Evolutionary conservation across 2,888 invertebrate species (phyloP).

Genomic region (Acleris sparsana): DNA sequence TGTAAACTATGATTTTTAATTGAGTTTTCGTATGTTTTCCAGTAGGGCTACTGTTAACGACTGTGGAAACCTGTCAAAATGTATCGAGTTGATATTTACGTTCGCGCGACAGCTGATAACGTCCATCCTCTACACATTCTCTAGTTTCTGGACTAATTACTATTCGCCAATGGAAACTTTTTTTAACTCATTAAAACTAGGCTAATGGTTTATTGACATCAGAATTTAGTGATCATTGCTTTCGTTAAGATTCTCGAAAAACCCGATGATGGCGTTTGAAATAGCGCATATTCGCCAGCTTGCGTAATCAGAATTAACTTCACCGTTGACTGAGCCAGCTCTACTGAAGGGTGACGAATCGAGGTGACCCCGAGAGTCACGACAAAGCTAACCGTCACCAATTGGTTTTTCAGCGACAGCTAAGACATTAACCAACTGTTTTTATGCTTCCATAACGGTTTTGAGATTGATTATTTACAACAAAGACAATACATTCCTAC

Average conservation of each 20-base stretch:
- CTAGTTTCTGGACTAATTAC: too few relatives aligned
- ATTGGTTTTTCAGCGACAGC: slow-evolving; percentile 19
- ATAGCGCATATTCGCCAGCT: neutral
- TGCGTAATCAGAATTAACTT: neutral
- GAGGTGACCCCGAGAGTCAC: slow-evolving; percentile 10
- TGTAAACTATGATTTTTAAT: too few relatives aligned
- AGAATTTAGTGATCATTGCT: too few relatives aligned
- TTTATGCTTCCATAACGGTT: slow-evolving; percentile 17
- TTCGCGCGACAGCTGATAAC: too few relatives aligned
- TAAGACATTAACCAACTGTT: slow-evolving; percentile 9
- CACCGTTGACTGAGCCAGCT: neutral
- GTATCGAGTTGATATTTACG: too few relatives aligned
- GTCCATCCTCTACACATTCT: too few relatives aligned
- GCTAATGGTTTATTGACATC: too few relatives aligned
- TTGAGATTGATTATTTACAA: slow-evolving; percentile 2
- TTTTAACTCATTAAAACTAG: too few relatives aligned
- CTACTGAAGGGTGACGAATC: slow-evolving; percentile 17
- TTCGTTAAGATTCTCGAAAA: neutral
- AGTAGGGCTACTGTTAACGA: too few relatives aligned
- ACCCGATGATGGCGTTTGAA: neutral
- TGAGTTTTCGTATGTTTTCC: too few relatives aligned
- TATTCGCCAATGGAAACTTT: too few relatives aligned
- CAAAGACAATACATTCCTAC: neutral
- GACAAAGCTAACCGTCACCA: slow-evolving; percentile 15
- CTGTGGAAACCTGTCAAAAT: too few relatives aligned